Evolutionary conservation across 2,797 vertebrate genomes (phyloP).

Genomic region (Salarias fasciatus): DNA sequence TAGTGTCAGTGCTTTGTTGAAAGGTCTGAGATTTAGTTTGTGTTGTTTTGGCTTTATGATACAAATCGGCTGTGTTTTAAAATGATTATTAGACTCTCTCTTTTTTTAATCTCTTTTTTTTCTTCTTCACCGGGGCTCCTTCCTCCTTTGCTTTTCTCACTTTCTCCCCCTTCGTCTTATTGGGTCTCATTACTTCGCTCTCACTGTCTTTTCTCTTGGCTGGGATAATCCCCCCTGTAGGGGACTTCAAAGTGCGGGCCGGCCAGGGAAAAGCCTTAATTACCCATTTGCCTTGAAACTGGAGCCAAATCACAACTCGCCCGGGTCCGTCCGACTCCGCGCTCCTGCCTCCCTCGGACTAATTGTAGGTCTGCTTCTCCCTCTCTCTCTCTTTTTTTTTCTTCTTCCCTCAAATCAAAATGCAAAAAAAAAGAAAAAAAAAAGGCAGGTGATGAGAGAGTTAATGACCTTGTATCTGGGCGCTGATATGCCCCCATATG

Average conservation of each 20-base stretch:
- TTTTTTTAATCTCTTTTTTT: slow-evolving; percentile 35
- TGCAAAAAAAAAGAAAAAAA: slow-evolving; percentile 41
- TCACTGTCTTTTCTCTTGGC: slow-evolving; percentile 70
- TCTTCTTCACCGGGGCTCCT: slow-evolving; percentile 43
- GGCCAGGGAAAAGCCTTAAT: slow-evolving; percentile 82
- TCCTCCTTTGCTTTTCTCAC: slow-evolving; percentile 19
- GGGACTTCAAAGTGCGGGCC: slow-evolving; percentile 83
- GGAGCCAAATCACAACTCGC: slow-evolving; percentile 80
- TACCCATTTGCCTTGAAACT: slow-evolving; percentile 83
- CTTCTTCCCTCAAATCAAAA: slow-evolving; percentile 54
- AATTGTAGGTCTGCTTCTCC: slow-evolving; percentile 67
- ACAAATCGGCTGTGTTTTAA: not conserved
- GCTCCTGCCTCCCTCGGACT: slow-evolving; percentile 68
- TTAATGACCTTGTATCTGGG: slow-evolving; percentile 41
- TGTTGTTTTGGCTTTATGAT: not conserved
- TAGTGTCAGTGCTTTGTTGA: not conserved
- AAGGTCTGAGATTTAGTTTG: not conserved
- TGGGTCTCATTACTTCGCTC: slow-evolving; percentile 67
- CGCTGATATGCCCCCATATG: slow-evolving; percentile 12
- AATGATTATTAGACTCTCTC: too few species aligned
- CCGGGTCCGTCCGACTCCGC: slow-evolving; percentile 64
- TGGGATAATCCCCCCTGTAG: slow-evolving; percentile 82
- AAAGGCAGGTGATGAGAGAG: slow-evolving; percentile 46
- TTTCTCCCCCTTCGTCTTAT: slow-evolving; percentile 32
- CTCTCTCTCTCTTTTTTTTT: not conserved